phyloP scores from a whole-genome alignment of 2,888 invertebrate genomes.

The Congeria kusceri region DNA sequence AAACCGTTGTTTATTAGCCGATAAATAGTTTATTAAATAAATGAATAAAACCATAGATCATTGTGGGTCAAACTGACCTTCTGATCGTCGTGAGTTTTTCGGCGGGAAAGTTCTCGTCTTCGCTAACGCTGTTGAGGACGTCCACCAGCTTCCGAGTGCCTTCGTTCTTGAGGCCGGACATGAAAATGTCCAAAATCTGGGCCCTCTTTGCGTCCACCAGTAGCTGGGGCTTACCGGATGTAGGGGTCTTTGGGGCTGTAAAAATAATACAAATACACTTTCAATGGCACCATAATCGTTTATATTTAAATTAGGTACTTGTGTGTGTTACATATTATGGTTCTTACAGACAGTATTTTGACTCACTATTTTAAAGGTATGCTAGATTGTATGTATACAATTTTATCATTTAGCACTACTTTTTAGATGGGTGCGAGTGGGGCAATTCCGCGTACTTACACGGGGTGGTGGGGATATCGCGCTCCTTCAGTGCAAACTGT shows the following conservation, averaged over 20 bases:
- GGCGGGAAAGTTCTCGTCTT: slow-evolving; percentile 69
- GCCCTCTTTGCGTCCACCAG: slow-evolving; percentile 76
- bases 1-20: too few species aligned
- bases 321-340: not conserved
- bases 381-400: too few species aligned
- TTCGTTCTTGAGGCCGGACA: slow-evolving; percentile 72
- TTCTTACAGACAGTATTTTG: not conserved
- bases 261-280: not conserved
- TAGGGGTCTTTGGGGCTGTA: slow-evolving; percentile 29
- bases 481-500: slow-evolving; percentile 69
- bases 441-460: slow-evolving; percentile 19
- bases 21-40: too few species aligned
- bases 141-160: slow-evolving; percentile 62
- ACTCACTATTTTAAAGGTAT: too few species aligned
- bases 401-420: too few species aligned
- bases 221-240: slow-evolving; percentile 42
- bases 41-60: too few species aligned
- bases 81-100: slow-evolving; percentile 75
- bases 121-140: slow-evolving; percentile 68
- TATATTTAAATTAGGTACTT: too few species aligned
- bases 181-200: slow-evolving; percentile 75
- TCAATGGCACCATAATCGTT: too few species aligned
- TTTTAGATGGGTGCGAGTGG: too few species aligned
- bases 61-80: slow-evolving; percentile 64
- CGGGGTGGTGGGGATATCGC: slow-evolving; percentile 43